Base-by-base conservation (phyloP, 2,888 invertebrate species). In the Clistopyga incitator region DNA sequence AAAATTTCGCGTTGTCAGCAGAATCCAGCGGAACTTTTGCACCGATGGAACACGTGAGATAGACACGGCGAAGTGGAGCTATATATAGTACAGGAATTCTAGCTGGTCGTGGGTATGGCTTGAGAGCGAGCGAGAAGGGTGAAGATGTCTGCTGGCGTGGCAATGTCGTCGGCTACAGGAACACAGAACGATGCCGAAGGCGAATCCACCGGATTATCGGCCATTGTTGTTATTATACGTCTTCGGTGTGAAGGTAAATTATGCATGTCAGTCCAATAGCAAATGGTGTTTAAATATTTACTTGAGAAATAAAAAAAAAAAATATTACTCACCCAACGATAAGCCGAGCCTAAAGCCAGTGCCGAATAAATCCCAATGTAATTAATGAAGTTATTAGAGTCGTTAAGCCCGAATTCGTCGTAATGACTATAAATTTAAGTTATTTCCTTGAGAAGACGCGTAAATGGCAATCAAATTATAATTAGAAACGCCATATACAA, bases 141-240 rank as follows among this genome's bases (percentile, higher is more conserved):
- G 78, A 77, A 84, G 71, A 78, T 72, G 23, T 76, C 61, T 54
- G 84, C 82, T 82, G 71, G 79, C 77, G 67, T 77, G 72, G 80
- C 86, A 87, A 74, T 70, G 77, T 65, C 61, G 68, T 65, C 68
- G 81, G 56, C 54, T 78, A 70, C 71, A 38, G 77, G 68, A 34
- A 59, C 34, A 54, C 78, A 68, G 47, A 74, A 79, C 72, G 59
- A 70, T 50, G 77, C 76, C 77, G 52, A 34, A 38, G 56, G 76
- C 68, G 25, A 34, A 54, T 56, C 74, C 25, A 67, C 80, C 70
- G 54, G 54, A 61, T 45, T 68, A 68, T 82, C 25, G 74, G 52
- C 82, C 13, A 64, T 38, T 34, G n/a, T 61, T 75, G 75, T 80
- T 59, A 80, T 83, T 80, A 80, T 82, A 82, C 42, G 54, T 65